Percentiles rank a stretch among this genome's conserved stretches.
These are phyloP conservation scores for Pantelozetes paolii DNA, from an alignment of 2,888 invertebrate genomes.

Conservation along the genomic window DNA sequence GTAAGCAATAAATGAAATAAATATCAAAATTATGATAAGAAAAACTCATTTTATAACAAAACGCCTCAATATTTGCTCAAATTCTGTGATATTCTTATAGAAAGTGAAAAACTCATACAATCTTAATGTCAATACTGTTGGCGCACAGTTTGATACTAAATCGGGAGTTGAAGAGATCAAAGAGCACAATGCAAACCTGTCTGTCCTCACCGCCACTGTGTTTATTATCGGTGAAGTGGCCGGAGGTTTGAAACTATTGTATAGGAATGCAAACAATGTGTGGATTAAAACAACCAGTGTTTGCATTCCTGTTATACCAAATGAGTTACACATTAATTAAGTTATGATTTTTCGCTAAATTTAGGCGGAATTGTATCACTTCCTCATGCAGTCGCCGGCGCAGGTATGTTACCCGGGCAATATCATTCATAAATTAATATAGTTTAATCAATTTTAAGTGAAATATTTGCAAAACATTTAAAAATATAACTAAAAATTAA, in stretches of 20 bases:
- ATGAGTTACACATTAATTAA: background rate
- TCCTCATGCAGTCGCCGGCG: slow-evolving; percentile 19
- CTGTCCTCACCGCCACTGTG: background rate
- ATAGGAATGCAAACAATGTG: too few species aligned
- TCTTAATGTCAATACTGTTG: background rate
- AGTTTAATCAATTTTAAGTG: background rate
- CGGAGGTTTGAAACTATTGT: background rate
- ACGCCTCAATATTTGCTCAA: background rate
- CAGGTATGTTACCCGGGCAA: slow-evolving; percentile 20
- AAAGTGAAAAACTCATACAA: background rate
- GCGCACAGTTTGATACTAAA: background rate
- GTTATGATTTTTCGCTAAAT: background rate
- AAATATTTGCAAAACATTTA: too few species aligned
- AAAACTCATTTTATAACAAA: background rate
- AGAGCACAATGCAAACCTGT: background rate
- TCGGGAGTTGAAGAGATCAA: background rate
- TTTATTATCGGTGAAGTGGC: slow-evolving; percentile 26
- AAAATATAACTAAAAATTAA: too few species aligned
- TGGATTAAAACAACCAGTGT: background rate
- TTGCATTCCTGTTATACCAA: background rate
- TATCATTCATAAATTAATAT: background rate
- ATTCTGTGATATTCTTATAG: background rate
- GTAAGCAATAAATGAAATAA: background rate
- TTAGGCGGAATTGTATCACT: slow-evolving; percentile 37
- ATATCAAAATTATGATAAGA: too few species aligned